Conservation (phyloP, 2,113 vertebrate species). For the Todiramphus chloris region DNA sequence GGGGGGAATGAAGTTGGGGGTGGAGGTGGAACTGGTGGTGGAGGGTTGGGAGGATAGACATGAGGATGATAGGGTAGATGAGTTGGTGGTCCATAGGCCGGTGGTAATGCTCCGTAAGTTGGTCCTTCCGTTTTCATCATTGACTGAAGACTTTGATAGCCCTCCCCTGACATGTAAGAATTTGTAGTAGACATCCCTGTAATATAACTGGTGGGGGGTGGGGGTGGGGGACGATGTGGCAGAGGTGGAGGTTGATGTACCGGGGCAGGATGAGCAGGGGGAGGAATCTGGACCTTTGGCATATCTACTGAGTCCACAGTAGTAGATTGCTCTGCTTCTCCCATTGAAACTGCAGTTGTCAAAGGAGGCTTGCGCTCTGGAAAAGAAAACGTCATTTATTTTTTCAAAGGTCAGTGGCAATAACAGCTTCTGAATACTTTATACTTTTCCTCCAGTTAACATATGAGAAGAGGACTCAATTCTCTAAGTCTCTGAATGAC, state of each 20-base stretch:
- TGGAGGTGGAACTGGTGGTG: slow-evolving; percentile 75
- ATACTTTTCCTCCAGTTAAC: not conserved
- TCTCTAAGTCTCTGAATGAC: not conserved
- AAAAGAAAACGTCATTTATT: not conserved
- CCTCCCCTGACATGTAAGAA: slow-evolving; percentile 97
- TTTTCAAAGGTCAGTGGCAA: not conserved
- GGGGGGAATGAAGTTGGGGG: slow-evolving; percentile 79
- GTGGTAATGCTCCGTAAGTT: slow-evolving; percentile 87
- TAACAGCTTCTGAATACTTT: not conserved
- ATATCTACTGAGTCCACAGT: slow-evolving; percentile 79
- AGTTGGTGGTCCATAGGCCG: slow-evolving; percentile 83
- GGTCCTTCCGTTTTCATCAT: slow-evolving; percentile 97
- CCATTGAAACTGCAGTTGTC: slow-evolving; percentile 76
- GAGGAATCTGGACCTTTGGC: slow-evolving; percentile 86
- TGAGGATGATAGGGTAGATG: slow-evolving; percentile 90
- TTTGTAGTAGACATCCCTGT: slow-evolving; percentile 93
- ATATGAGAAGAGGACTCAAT: not conserved
- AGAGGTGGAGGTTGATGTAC: slow-evolving; percentile 91
- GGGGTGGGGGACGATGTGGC: slow-evolving; percentile 87
- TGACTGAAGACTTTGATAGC: slow-evolving; percentile 94
- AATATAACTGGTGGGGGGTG: slow-evolving; percentile 90
- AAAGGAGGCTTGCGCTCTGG: slow-evolving; percentile 88
- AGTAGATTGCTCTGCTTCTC: slow-evolving; percentile 77
- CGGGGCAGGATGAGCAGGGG: slow-evolving; percentile 86
- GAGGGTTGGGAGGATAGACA: slow-evolving; percentile 78